Percentiles rank a stretch among this genome's conserved stretches.
These are phyloP conservation scores for Drosophila lacertosa DNA, from an alignment of 1,140 invertebrate species.

Conservation along the genomic window DNA sequence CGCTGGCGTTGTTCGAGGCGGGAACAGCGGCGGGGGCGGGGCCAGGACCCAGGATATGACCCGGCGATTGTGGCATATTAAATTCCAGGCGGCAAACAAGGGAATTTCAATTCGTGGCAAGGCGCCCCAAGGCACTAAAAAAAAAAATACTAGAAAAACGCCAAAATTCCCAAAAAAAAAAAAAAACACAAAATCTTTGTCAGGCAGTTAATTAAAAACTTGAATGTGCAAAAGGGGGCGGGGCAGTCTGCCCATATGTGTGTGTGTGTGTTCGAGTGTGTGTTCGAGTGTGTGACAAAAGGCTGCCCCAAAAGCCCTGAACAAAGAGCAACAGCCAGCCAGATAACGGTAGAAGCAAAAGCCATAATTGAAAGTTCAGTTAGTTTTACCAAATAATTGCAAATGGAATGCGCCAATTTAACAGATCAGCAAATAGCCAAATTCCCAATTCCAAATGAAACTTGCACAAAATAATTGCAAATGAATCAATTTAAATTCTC, in stretches of 20 bases:
- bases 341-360: background rate
- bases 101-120: conserved; percentile 73
- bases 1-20: conserved; percentile 36
- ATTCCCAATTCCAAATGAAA: background rate
- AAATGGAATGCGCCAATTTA: background rate
- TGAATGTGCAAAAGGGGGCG: conserved; percentile 46
- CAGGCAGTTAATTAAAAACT: conserved; percentile 80
- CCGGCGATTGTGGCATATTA: conserved; percentile 67
- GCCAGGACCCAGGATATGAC: background rate
- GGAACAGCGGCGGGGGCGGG: conserved; percentile 23
- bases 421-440: background rate
- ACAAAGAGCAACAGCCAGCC: conserved; percentile 16
- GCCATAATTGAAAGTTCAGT: conserved; percentile 41
- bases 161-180: conserved; percentile 40
- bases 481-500: background rate
- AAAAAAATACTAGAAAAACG: conserved; percentile 16
- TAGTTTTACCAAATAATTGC: conserved; percentile 1
- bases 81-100: conserved; percentile 57
- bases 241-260: background rate
- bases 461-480: background rate
- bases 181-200: conserved; percentile 75
- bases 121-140: conserved; percentile 17
- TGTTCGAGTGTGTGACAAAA: conserved; percentile 13
- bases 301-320: background rate
- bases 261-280: conserved; percentile 12